Evolutionary conservation across 2,113 vertebrate species (phyloP), one percentile per base, ranked within the genome.

Genomic region (Peucedramus taeniatus): DNA sequence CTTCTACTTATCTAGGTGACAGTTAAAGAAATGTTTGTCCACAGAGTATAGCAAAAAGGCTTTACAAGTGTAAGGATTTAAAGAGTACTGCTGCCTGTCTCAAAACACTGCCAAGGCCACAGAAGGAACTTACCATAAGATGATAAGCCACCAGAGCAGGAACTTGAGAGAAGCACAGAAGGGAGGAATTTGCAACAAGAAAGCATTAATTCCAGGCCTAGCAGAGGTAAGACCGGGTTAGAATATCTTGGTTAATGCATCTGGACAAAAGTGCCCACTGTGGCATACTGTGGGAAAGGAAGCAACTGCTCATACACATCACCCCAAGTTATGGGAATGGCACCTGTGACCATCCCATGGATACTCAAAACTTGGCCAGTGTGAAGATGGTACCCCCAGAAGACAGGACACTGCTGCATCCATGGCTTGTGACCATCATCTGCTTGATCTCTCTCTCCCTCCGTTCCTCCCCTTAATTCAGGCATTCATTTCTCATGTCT

Each of bases 381-480:
- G 50, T 31, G 53, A 50, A 50, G 37, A 37, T 37, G 31, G 53
- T 12, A 35, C 11, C 59, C 26, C 11, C 37, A 50, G 26, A 30
- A 68, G 44, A 86, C 1, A 2, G 20, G 11, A 50, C 44, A 50
- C 31, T 21, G 27, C 26, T 50, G 37, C 21, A 76, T 35, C 44
- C 31, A 66, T 0, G 1, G 31, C 31, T 76, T 1, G 0, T 18
- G 61, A 31, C 21, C 15, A 12, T 37, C 21, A 42, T 12, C 44
- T 68, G 61, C 44, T 51, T 44, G 26, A 17, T 37, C 37, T 86
- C 20, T 39, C 28, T 11, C 35, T 57, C 35, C 13, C 30, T 49
- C 30, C 20, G 24, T 35, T 49, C 20, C 44, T 42, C 21, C 44
- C 42, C 31, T 37, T 59, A 37, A 68, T 51, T 76, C 35, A 35